Base-by-base conservation (phyloP, 2,113 vertebrate species). In the Montifringilla adamsi region DNA sequence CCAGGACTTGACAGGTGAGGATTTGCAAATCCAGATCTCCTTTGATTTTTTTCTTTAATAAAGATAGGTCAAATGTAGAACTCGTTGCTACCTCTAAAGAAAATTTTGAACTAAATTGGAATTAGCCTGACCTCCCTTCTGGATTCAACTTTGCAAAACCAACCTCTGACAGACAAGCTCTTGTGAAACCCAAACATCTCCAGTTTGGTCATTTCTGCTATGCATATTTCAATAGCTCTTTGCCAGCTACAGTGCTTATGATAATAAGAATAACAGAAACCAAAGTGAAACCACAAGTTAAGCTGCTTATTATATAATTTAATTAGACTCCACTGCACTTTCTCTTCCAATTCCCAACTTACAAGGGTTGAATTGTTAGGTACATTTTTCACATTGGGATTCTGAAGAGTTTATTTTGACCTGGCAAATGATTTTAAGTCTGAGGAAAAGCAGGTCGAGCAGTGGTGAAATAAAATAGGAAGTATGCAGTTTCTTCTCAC, bases 401-500 rank as follows among this genome's bases (percentile, higher is more conserved):
- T 96, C 95, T 94, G 95, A 97, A 94, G 97, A 98, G 98, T 98
- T 98, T 98, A 97, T 98, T 98, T 98, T 98, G 97, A 98, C 97
- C 98, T 99, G 98, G 98, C 99, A 99, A 98, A 97, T 95, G 97
- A 96, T 98, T 98, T 99, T 99, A 98, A 98, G 96, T 91, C 78
- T 99, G 99, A 99, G 97, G 96, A 97, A 98, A 99, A 98, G 95
- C 99, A 99, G 98, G 98, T 98, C 81, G 20, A 89, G 76, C 70
- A 30, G 95, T 97, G 96, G 97, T 96, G 95, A 98, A 98, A 97
- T 97, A 97, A 98, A 98, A 98, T 97, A 98, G 98, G 98, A 99
- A 99, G 98, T 98, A 96, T 98, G 97, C 93, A 91, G 96, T 98
- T 98, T 97, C 97, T 98, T 98, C 97, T 97, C 95, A 95, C 96